Base-by-base conservation (phyloP, 2,797 vertebrate species). In the Pelobates cultripes region DNA sequence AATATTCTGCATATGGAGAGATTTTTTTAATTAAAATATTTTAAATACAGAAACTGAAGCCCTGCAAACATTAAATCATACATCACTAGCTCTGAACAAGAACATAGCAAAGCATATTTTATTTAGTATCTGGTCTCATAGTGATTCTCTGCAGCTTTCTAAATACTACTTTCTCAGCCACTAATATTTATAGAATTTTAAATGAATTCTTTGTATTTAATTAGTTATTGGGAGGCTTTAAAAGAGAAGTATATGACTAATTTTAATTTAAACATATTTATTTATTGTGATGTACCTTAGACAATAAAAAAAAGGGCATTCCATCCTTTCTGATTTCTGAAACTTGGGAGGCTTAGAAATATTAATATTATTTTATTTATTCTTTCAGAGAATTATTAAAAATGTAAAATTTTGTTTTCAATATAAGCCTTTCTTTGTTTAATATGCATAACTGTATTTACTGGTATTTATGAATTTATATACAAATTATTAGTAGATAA, bases 1-100 rank as follows among this genome's bases (percentile, higher is more conserved):
- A 47, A 84, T 70, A 66, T 70, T 40, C 43, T 84, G 66, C 72
- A 75, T 44, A 74, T 75, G 74, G 74, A 79, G 64, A 70, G 57
- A 61, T 43, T 71, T 79, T 51, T 51, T 84, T 79, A 84, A 84
- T 84, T 84, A 79, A 84, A 79, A 63, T 64, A 69, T 79, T 17
- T 75, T 73, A n/a, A 64, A 84, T 43, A 66, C 63, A 53, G 40
- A 78, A 69, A 75, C 40, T 71, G 10, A 75, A 75, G 68, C 73
- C 55, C 67, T 17, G 63, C 74, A 79, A 75, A 55, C 43, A 75
- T 9, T 79, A 40, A 70, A 75, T 78, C 41, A 74, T 70, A 69
- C 53, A 60, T 83, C 53, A 83, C 68, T 42, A 28, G 17, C 13
- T 28, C 10, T 43, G 9, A 80, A 61, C 17, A 28, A 53, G 40